Evolutionary conservation across 2,797 vertebrate genomes (phyloP), one percentile per base, ranked within the genome.

Genomic region (Yasuhikotakia modesta): DNA sequence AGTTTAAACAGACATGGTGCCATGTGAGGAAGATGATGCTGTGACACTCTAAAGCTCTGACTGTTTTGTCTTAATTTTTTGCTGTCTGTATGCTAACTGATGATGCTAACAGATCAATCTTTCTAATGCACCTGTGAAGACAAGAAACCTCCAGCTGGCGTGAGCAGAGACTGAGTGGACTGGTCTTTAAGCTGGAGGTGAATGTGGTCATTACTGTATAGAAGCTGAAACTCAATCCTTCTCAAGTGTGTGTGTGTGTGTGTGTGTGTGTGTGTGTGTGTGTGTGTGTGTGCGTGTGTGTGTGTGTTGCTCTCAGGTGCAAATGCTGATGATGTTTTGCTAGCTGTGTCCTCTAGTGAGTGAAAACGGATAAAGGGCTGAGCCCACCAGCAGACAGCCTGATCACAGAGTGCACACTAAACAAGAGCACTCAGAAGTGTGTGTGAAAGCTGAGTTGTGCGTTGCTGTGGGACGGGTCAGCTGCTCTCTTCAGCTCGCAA

Each of bases 61-160:
- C 81, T 60, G 76, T 87, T 87, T 83, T 71, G 86, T 73, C 65
- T 65, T 68, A 68, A 83, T 82, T 82, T 79, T 82, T 50, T 81
- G 87, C 64, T 67, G 35, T 76, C 48, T 5, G 3, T 21, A 75
- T 61, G 32, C 73, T 48, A 39, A 76, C 73, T 35, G 52, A 76
- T 68, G n/a, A n/a, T n/a, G 32, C 73, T 48, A 39, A 76, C 72
- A 48, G 52, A 76, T 68, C 64, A 76, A 32, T 76, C 64, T 76
- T 68, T 67, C 27, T 60, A 69, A 68, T 58, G 52, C 52, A 68
- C 64, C 35, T 60, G 74, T 76, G 53, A 76, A 68, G 48, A 11
- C 46, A 39, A 30, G 24, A 76, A 48, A 30, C 50, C 6, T 13
- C 10, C 21, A 39, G 46, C 45, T 35, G 45, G 43, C 50, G 11